These are phyloP conservation scores for Balearica regulorum DNA, from an alignment of 2,797 vertebrate genomes.

Conservation along the genomic window DNA sequence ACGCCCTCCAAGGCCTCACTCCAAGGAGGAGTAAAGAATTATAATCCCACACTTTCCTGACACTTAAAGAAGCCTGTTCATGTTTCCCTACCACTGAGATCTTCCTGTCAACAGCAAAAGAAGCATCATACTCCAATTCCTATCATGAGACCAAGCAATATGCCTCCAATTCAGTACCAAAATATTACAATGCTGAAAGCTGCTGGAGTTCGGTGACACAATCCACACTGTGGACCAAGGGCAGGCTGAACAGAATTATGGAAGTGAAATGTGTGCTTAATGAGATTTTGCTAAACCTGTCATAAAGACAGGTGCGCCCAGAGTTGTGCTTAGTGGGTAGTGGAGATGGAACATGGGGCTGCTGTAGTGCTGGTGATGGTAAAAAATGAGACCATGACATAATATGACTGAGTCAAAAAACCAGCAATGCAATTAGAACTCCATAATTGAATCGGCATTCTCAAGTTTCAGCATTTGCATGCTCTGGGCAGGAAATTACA, in stretches of 20 bases:
- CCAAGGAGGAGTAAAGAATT: not conserved
- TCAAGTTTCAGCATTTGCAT: not conserved
- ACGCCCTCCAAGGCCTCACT: not conserved
- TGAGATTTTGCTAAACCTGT: not conserved
- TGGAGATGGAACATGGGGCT: not conserved
- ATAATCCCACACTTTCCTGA: not conserved
- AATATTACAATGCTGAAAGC: not conserved
- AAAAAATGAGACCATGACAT: not conserved
- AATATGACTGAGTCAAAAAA: not conserved
- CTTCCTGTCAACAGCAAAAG: not conserved
- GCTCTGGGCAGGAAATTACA: not conserved
- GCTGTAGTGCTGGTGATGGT: not conserved
- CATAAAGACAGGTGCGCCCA: not conserved
- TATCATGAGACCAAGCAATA: not conserved
- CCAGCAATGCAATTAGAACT: accelerated
- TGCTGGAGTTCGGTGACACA: not conserved
- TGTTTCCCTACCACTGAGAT: not conserved
- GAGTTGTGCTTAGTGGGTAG: not conserved
- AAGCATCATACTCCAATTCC: accelerated
- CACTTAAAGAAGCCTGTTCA: not conserved
- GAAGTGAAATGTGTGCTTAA: not conserved
- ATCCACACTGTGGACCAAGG: not conserved
- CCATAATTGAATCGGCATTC: not conserved
- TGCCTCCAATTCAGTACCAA: not conserved
- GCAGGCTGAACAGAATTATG: not conserved